A percentile compares a stretch with the other conserved stretches of the same genome.
phyloP scores from a whole-genome alignment of 1,140 invertebrate species.

The Drosophila sproati region DNA sequence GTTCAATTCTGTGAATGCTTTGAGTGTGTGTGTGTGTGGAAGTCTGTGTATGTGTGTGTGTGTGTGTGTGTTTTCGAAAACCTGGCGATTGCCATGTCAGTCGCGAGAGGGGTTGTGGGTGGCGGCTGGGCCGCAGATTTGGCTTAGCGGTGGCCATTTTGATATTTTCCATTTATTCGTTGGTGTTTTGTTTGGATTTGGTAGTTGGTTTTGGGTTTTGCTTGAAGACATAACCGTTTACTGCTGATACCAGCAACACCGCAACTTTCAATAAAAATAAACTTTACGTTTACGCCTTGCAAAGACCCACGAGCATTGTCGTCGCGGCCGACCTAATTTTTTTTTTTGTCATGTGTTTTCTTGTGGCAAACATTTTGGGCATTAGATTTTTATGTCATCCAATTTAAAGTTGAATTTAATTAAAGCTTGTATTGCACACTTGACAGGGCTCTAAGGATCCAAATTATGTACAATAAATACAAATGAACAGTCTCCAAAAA shows the following conservation, averaged over 20 bases:
- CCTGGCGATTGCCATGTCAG: conserved; percentile 40
- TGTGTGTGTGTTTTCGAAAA: conserved; percentile 37
- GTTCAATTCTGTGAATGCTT: conserved; percentile 44
- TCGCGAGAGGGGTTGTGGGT: background rate
- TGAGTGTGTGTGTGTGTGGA: conserved; percentile 8
- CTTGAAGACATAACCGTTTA: conserved; percentile 61
- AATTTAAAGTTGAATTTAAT: conserved; percentile 63
- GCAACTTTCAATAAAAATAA: conserved; percentile 52
- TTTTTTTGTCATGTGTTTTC: conserved; percentile 11
- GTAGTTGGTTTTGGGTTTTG: conserved; percentile 33
- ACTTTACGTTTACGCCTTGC: conserved; percentile 18
- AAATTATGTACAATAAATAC: background rate
- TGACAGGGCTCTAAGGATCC: background rate
- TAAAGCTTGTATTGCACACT: conserved; percentile 29
- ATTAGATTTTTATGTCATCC: conserved; percentile 59
- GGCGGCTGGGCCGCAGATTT: conserved; percentile 7
- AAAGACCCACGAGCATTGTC: background rate
- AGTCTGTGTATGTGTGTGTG: conserved; percentile 22
- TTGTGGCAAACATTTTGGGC: conserved; percentile 43
- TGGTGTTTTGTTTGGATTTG: conserved; percentile 54
- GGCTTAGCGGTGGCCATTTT: conserved; percentile 53
- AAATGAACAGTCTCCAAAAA: background rate
- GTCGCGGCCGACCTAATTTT: background rate
- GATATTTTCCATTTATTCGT: conserved; percentile 64
- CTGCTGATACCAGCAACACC: conserved; percentile 50